Base-by-base conservation (phyloP, 2,888 invertebrate species). In the Aelia acuminata region DNA sequence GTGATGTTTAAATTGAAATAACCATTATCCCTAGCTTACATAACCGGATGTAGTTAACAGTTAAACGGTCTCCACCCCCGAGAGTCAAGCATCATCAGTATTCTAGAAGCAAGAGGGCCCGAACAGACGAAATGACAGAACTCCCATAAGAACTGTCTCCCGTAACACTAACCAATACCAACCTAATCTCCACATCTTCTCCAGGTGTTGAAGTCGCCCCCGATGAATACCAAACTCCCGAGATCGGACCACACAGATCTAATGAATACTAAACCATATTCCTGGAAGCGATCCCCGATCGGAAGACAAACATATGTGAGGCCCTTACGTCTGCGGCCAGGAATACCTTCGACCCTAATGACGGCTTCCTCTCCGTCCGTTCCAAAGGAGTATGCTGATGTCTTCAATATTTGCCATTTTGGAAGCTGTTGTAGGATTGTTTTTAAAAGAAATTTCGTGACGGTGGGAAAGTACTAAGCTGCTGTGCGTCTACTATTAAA, bases 191-290 rank as follows among this genome's bases (percentile, higher is more conserved):
- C 80, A 80, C 43, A 80, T 80, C 80, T 80, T n/a, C 43, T 4
- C 43, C 80, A 80, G 80, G 80, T 47, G 80, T 80, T 80, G 80
- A 80, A 80, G 80, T 80, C 80, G 22, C 80, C n/a, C 43, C 10
- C 80, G 80, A 80, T 80, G 80, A 80, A 80, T 80, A 80, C 80
- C 43, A 80, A 80, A 22, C 43, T n/a, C 43, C 3, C 4, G 18
- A 20, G 31, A 70, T 31, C 80, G 43, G 80, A 80, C 80, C 80
- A 80, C 80, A 80, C 80, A 80, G 80, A 80, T 43, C 80, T 80
- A 47, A 80, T 80, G 80, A 80, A 80, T 80, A 80, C 43, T 80
- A 43, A 80, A 80, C 80, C 80, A 47, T 80, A 80, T 80, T 80
- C 80, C 43, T 80, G 80, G 80, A 80, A 80, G 80, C 80, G 43